Conservation (phyloP, 2,113 vertebrate genomes). For the Chiloscyllium plagiosum region DNA sequence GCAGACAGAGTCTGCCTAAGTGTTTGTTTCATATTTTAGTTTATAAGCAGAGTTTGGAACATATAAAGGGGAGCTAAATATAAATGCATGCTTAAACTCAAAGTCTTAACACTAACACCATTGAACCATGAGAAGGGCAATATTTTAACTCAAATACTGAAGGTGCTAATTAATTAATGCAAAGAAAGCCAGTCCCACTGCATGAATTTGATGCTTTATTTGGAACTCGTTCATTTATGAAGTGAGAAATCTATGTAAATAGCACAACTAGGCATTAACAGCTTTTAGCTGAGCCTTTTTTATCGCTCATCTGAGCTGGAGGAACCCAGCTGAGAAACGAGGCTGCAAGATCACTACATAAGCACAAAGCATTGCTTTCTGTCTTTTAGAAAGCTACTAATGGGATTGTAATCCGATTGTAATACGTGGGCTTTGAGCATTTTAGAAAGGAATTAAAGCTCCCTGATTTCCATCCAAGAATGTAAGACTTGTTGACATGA, state of each 20-base stretch:
- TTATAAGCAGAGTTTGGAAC: not conserved
- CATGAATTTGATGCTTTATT: conserved; percentile 1
- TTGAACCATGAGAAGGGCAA: not conserved
- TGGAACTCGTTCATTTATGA: conserved; percentile 13
- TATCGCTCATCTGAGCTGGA: not conserved
- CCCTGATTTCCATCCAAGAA: conserved; percentile 13
- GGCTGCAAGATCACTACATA: not conserved
- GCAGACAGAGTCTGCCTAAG: not conserved
- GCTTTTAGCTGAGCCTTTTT: not conserved
- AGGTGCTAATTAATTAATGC: not conserved
- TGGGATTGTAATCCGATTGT: conserved; percentile 28
- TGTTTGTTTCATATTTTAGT: not conserved
- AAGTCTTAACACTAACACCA: not conserved
- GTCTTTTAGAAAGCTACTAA: not conserved
- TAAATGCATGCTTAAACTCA: not conserved
- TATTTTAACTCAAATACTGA: not conserved
- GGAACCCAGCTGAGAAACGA: not conserved
- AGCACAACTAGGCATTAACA: not conserved
- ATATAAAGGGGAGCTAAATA: not conserved
- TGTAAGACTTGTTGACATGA: not conserved
- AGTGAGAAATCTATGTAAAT: not conserved
- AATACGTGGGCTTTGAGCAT: not conserved
- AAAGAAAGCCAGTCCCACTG: not conserved
- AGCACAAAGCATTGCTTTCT: not conserved
- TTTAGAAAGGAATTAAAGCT: not conserved